Conservation (phyloP, 2,888 invertebrate genomes). For the Pseudococcus viburni region DNA sequence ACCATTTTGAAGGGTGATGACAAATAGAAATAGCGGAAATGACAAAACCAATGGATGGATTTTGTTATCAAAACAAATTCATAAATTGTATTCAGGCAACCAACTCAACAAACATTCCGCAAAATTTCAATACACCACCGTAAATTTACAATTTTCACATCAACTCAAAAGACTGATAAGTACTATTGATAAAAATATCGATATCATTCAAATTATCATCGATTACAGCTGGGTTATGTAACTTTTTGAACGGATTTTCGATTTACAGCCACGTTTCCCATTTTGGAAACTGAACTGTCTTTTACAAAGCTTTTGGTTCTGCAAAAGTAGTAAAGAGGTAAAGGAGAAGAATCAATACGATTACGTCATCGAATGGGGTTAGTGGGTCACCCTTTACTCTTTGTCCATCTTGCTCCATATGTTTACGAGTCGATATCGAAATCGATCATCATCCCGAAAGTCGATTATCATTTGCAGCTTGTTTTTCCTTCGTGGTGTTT, state of each 20-base stretch:
- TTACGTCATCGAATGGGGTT: not conserved
- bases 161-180: no score
- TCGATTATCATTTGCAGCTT: no score
- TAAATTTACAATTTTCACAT: not conserved
- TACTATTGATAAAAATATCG: not conserved
- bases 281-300: not conserved
- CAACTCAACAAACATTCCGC: not conserved
- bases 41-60: not conserved
- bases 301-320: not conserved
- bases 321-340: not conserved
- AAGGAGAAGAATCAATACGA: not conserved
- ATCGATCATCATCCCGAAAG: no score
- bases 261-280: not conserved
- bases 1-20: not conserved
- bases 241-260: not conserved
- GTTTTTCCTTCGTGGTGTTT: no score
- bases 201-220: not conserved
- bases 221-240: not conserved
- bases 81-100: not conserved
- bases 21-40: not conserved
- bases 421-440: no score
- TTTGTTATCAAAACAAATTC: not conserved
- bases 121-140: not conserved
- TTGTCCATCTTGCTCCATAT: not conserved
- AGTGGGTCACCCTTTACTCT: not conserved